Evolutionary conservation across 2,113 vertebrate genomes (phyloP).

Genomic region (Lonchura striata): DNA sequence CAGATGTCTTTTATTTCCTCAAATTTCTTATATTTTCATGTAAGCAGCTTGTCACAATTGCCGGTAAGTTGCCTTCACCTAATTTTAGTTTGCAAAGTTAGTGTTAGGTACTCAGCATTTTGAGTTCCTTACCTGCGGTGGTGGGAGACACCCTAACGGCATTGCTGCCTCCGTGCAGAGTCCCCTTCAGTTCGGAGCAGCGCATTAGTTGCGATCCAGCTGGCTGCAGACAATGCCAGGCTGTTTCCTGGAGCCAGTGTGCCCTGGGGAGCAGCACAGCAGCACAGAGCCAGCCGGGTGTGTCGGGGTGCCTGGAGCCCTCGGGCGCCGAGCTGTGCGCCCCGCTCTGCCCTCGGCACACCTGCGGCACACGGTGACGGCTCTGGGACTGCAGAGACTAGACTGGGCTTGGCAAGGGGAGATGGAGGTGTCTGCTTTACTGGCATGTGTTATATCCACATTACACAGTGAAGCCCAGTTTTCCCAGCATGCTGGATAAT

Average conservation of each 20-base stretch:
- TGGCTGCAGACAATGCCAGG: not conserved
- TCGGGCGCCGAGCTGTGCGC: fast-evolving
- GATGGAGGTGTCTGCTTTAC: not conserved
- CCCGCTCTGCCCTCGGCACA: not conserved
- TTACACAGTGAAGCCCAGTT: not conserved
- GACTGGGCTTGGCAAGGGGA: not conserved
- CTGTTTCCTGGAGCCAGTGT: not conserved
- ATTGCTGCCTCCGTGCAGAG: not conserved
- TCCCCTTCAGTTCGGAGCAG: not conserved
- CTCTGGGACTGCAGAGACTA: not conserved
- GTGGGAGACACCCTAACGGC: not conserved
- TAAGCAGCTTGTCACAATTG: not conserved
- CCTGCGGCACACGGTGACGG: fast-evolving
- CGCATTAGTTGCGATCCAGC: not conserved
- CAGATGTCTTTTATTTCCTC: not conserved
- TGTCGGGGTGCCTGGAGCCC: not conserved
- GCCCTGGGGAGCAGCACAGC: not conserved
- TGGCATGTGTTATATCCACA: fast-evolving
- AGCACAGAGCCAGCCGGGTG: not conserved
- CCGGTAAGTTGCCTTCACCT: not conserved
- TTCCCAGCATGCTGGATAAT: not conserved
- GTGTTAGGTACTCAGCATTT: not conserved
- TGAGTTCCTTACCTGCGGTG: not conserved
- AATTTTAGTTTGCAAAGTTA: not conserved
- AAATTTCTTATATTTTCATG: not conserved